Conservation (phyloP, 2,888 invertebrate genomes). For the Apodemia duryi region DNA sequence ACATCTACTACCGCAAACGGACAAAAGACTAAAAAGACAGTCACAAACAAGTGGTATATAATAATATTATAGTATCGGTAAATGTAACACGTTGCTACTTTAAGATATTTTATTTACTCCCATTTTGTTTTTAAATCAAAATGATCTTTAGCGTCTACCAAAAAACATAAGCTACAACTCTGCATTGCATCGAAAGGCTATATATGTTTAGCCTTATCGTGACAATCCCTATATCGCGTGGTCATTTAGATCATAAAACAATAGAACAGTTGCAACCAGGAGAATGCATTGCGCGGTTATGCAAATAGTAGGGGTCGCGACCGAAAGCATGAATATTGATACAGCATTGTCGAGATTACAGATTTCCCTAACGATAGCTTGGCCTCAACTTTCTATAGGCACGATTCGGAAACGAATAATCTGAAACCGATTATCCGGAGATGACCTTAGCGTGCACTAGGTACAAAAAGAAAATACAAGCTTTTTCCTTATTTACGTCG, state of each 20-base stretch:
- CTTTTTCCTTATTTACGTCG: slow-evolving; percentile 2
- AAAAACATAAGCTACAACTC: too few species aligned
- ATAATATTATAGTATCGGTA: too few species aligned
- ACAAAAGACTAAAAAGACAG: too few species aligned
- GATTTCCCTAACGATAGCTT: slow-evolving; percentile 64
- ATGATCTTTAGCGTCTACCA: too few species aligned
- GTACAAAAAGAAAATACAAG: background rate
- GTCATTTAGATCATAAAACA: slow-evolving; percentile 79
- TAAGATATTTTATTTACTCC: too few species aligned
- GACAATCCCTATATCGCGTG: slow-evolving; percentile 68
- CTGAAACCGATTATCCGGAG: slow-evolving; percentile 56
- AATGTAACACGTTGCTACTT: too few species aligned
- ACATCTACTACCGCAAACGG: too few species aligned
- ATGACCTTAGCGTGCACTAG: slow-evolving; percentile 38
- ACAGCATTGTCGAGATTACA: slow-evolving; percentile 72
- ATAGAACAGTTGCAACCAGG: slow-evolving; percentile 73
- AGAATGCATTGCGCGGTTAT: slow-evolving; percentile 74
- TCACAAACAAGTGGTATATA: too few species aligned
- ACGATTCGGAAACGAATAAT: slow-evolving; percentile 67
- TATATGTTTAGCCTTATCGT: slow-evolving; percentile 68
- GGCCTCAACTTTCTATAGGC: slow-evolving; percentile 59
- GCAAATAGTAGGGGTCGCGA: slow-evolving; percentile 75
- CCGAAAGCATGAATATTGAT: slow-evolving; percentile 77
- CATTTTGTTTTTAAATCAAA: too few species aligned
- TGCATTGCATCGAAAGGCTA: slow-evolving; percentile 27